Evolutionary conservation across 2,113 vertebrate species (phyloP).

Genomic region (Capreolus pygargus): DNA sequence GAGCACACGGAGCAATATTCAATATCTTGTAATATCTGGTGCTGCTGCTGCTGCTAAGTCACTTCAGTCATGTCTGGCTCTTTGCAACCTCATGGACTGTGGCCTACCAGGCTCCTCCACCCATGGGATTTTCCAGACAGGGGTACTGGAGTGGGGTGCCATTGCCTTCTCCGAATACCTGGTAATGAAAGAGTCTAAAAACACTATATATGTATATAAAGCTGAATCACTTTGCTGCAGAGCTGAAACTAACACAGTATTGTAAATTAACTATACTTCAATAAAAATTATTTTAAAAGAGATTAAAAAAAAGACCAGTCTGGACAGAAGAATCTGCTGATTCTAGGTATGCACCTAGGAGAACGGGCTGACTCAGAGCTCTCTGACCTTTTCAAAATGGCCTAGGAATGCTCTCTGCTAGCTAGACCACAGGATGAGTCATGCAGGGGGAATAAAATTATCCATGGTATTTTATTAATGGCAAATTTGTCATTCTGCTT

Average conservation of each 20-base stretch:
- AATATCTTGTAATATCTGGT: neutral
- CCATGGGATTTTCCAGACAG: no score
- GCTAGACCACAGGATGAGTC: neutral
- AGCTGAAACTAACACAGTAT: neutral
- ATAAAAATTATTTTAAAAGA: neutral
- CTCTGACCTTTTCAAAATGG: neutral
- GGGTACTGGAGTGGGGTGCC: neutral
- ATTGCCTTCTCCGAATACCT: neutral
- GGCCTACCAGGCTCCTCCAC: rapidly evolving
- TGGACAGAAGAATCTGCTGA: neutral
- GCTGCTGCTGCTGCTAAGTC: neutral
- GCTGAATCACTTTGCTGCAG: neutral
- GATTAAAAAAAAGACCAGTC: neutral
- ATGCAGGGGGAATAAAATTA: neutral
- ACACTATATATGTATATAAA: neutral
- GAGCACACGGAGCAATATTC: neutral
- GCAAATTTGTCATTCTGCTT: slow-evolving; percentile 31
- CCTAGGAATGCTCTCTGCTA: neutral
- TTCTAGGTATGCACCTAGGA: neutral
- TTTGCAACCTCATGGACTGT: rapidly evolving
- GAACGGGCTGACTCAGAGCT: slow-evolving; percentile 24
- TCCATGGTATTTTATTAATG: neutral
- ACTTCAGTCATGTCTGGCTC: no score
- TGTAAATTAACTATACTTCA: neutral
- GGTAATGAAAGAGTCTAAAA: neutral